Evolutionary conservation across 2,888 invertebrate species (phyloP).

Genomic region (Phyllotreta cruciferae): DNA sequence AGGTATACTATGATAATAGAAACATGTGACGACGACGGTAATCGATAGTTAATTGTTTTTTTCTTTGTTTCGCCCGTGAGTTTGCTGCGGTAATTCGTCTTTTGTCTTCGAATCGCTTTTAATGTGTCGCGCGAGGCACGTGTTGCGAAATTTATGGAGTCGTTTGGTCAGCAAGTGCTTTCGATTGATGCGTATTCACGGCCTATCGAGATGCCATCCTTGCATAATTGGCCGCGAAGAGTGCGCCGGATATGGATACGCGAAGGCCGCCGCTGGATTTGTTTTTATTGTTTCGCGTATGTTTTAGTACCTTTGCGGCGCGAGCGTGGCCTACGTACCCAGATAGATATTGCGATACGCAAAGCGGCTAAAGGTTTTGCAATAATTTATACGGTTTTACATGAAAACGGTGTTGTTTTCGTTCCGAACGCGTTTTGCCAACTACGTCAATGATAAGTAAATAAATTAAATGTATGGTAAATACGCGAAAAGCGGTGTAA

Average conservation of each 20-base stretch:
- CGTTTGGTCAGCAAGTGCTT: slow-evolving; percentile 35
- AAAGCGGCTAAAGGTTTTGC: neutral
- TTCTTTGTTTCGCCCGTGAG: slow-evolving; percentile 7
- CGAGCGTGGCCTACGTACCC: slow-evolving; percentile 3
- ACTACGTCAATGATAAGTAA: too few species aligned
- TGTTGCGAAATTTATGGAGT: slow-evolving; percentile 42
- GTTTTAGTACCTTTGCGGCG: neutral
- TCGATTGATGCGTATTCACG: slow-evolving; percentile 28
- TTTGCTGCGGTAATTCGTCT: neutral
- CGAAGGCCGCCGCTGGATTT: slow-evolving; percentile 25
- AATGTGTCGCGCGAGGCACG: slow-evolving; percentile 42
- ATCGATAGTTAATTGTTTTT: slow-evolving; percentile 17
- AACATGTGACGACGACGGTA: slow-evolving; percentile 18
- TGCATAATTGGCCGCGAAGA: slow-evolving; percentile 23
- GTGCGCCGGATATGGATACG: slow-evolving; percentile 19
- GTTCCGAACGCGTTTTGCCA: too few species aligned
- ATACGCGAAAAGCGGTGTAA: too few species aligned
- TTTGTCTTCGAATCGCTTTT: slow-evolving; percentile 11
- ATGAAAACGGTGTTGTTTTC: neutral
- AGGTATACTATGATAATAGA: slow-evolving; percentile 5
- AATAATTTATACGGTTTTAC: slow-evolving; percentile 4
- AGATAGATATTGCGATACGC: neutral
- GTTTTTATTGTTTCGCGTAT: too few species aligned
- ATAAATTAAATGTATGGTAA: too few species aligned
- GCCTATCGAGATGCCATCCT: slow-evolving; percentile 27